Conservation (phyloP, 2,113 vertebrate genomes). For the Myotis brandtii region DNA sequence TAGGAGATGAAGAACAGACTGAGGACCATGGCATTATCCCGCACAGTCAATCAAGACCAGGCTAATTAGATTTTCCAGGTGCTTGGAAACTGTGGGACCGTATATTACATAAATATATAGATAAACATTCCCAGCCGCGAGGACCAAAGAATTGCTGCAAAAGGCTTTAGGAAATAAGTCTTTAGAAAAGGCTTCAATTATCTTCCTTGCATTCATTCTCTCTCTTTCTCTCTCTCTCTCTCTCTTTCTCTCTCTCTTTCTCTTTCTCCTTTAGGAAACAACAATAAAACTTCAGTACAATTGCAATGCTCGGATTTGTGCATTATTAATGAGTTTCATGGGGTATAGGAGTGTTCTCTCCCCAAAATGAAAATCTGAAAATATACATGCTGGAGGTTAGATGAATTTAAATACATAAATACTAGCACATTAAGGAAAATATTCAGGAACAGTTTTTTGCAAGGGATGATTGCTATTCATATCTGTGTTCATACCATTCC, state of each 20-base stretch:
- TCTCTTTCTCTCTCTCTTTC: not conserved
- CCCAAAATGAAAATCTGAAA: conserved; percentile 46
- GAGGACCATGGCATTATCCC: not conserved
- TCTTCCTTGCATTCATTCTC: not conserved
- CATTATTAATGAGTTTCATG: conserved; percentile 50
- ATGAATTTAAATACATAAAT: conserved; percentile 46
- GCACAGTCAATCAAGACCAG: conserved; percentile 55
- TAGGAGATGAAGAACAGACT: conserved; percentile 57
- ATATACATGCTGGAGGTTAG: not conserved
- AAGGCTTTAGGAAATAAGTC: not conserved
- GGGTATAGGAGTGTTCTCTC: not conserved
- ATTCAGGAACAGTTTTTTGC: conserved; percentile 12
- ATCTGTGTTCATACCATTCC: not conserved
- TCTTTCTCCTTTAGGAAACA: not conserved
- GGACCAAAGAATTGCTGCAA: conserved; percentile 32
- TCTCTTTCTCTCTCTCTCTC: not conserved
- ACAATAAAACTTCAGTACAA: conserved; percentile 32
- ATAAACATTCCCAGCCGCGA: conserved; percentile 7
- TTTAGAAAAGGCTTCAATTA: conserved; percentile 13
- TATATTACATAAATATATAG: conserved; percentile 46
- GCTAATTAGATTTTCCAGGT: conserved; percentile 76
- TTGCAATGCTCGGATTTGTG: conserved; percentile 12
- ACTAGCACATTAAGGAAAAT: conserved; percentile 1
- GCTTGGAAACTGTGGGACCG: conserved; percentile 37
- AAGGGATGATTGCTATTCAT: conserved; percentile 18